Conservation (phyloP, 2,113 vertebrate genomes). For the Perca flavescens region DNA sequence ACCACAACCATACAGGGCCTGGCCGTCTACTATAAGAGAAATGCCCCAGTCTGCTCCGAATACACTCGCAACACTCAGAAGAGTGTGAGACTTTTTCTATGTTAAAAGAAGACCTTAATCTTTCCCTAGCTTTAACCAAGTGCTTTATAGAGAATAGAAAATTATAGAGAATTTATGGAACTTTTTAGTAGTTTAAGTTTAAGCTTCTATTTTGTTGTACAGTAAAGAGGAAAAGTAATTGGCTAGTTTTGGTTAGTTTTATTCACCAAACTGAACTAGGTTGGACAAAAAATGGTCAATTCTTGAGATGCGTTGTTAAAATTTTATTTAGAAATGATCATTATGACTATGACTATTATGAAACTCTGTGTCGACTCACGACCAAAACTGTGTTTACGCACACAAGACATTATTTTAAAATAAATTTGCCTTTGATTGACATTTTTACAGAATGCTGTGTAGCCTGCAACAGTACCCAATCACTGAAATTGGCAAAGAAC, state of each 20-base stretch:
- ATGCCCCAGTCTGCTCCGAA: conserved; percentile 18
- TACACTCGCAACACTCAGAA: neutral
- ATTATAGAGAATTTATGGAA: neutral
- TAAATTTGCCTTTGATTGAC: too few species aligned
- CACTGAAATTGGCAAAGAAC: too few species aligned
- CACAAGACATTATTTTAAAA: too few species aligned
- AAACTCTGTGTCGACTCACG: too few species aligned
- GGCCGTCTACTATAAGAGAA: conserved; percentile 7
- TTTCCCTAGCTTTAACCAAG: neutral
- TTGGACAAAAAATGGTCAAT: neutral
- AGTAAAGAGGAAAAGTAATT: neutral
- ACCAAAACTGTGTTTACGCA: too few species aligned
- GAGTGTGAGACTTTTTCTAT: neutral
- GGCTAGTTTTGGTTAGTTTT: neutral
- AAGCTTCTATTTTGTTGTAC: neutral
- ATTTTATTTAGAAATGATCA: neutral
- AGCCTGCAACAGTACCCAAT: too few species aligned
- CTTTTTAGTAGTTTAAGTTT: neutral
- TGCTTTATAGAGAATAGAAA: too few species aligned
- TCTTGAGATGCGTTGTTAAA: neutral
- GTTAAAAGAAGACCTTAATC: neutral
- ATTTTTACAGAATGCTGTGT: too few species aligned
- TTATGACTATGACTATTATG: neutral
- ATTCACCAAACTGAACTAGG: neutral
- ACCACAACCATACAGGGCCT: conserved; percentile 38